Evolutionary conservation across 2,888 invertebrate genomes (phyloP), one percentile per base, ranked within the genome.

Genomic region (Penaeus monodon): DNA sequence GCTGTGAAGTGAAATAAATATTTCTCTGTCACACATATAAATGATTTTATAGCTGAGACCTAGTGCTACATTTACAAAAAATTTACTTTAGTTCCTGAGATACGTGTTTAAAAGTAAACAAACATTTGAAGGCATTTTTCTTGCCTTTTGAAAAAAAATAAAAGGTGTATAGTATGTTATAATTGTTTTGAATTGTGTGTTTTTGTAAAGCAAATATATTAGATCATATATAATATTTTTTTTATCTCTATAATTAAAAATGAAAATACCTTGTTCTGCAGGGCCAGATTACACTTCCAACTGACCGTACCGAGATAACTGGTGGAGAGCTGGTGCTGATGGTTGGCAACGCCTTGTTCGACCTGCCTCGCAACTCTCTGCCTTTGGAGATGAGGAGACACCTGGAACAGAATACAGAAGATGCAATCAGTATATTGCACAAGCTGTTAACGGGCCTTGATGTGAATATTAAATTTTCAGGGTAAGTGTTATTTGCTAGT

Each of bases 371-470:
- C 65, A 92, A 86, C 73, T 81, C 86, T 64, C 77, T 83, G 27
- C 85, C 88, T 22, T 92, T 92, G 87, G 92, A 91, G 81, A 91
- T 91, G 57, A 92, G 91, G 89, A 91, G 93, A 57, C 93, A 94
- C 91, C 93, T 93, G 91, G 93, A 94, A 91, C 93, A 93, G 90
- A 94, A 94, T 91, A 92, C 94, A 91, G 91, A 92, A 87, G 94
- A 94, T 92, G 94, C 94, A 0, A 92, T 94, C 91, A 92, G 92
- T 70, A 92, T 94, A 68, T 92, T 94, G 90, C 93, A 93, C 65
- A 93, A 93, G 89, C 92, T 94, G 29, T 93, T 93, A 88, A 94
- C 93, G 44, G 94, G 94, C 7, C 91, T 94, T 20, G 94, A 94
- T 91, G 94, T 94, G 49, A 94, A 94, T 91, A 93, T 94, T 24